Conservation (phyloP, 2,888 invertebrate species). For the Sesia apiformis region DNA sequence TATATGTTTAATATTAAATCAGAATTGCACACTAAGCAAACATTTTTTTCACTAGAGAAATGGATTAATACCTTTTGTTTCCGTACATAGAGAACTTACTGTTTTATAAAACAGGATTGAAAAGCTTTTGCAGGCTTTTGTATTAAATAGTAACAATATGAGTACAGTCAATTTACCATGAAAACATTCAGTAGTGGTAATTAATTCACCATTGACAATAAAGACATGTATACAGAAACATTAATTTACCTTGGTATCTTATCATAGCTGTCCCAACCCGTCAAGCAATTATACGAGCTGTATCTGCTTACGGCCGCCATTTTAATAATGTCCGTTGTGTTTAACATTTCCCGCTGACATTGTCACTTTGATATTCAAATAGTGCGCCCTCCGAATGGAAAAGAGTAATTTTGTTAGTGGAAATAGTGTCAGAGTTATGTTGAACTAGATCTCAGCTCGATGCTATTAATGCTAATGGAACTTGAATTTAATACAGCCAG, state of each 20-base stretch:
- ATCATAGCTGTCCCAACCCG: conserved; percentile 94
- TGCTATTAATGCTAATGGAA: background rate
- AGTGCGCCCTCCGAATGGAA: background rate
- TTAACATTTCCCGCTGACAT: background rate
- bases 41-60: no score
- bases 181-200: no score
- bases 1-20: no score
- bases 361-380: conserved; percentile 1
- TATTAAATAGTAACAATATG: no score
- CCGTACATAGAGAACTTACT: no score
- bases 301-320: conserved; percentile 85
- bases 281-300: conserved; percentile 91
- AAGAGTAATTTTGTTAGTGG: background rate
- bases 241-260: conserved; percentile 86
- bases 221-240: background rate
- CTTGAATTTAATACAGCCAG: background rate
- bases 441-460: background rate
- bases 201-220: no score
- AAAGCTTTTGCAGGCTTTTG: no score
- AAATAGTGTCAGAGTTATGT: background rate
- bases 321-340: conserved; percentile 4
- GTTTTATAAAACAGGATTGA: no score
- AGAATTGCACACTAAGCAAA: no score
- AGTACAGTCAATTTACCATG: no score
- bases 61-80: no score